These are phyloP conservation scores for Pseudochromis fuscus DNA, from an alignment of 2,797 vertebrate genomes.

Conservation along the genomic window DNA sequence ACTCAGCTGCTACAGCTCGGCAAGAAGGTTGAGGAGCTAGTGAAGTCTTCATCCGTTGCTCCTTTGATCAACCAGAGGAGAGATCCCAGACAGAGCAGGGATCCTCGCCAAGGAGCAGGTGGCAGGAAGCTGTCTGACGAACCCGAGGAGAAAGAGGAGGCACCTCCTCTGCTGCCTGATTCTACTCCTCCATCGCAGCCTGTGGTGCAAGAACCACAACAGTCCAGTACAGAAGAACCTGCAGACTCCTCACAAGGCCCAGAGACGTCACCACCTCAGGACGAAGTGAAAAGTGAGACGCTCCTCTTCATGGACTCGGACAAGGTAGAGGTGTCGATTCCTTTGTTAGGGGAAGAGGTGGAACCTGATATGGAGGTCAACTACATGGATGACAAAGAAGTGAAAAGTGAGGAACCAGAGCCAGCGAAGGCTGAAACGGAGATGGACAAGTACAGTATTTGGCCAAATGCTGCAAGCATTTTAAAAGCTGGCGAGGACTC, in stretches of 20 bases:
- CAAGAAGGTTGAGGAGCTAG: conserved; percentile 86
- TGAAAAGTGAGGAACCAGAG: conserved; percentile 61
- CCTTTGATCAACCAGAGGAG: conserved; percentile 86
- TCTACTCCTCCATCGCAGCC: conserved; percentile 56
- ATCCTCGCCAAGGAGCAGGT: conserved; percentile 87
- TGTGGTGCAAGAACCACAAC: conserved; percentile 33
- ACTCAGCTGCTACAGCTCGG: conserved; percentile 89
- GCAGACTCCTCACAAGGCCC: conserved; percentile 43
- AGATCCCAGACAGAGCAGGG: conserved; percentile 91
- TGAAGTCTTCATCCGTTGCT: conserved; percentile 75
- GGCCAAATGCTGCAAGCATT: conserved; percentile 88
- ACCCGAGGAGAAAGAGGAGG: conserved; percentile 73
- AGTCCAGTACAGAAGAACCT: conserved; percentile 24
- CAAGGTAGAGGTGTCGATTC: conserved; percentile 82
- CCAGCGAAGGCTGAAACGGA: conserved; percentile 70
- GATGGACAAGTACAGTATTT: conserved; percentile 84
- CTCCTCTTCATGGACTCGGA: conserved; percentile 78
- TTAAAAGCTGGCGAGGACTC: conserved; percentile 80
- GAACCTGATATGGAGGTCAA: conserved; percentile 84
- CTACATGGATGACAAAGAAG: conserved; percentile 74
- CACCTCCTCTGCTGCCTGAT: conserved; percentile 56
- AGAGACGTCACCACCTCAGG: conserved; percentile 54
- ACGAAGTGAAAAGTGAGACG: conserved; percentile 73
- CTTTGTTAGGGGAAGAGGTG: conserved; percentile 85
- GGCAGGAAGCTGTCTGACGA: conserved; percentile 76